Percentiles rank a stretch among this genome's conserved stretches.
These are phyloP conservation scores for Hypotaenidia philippensis DNA, from an alignment of 2,797 vertebrate species.

Conservation along the genomic window DNA sequence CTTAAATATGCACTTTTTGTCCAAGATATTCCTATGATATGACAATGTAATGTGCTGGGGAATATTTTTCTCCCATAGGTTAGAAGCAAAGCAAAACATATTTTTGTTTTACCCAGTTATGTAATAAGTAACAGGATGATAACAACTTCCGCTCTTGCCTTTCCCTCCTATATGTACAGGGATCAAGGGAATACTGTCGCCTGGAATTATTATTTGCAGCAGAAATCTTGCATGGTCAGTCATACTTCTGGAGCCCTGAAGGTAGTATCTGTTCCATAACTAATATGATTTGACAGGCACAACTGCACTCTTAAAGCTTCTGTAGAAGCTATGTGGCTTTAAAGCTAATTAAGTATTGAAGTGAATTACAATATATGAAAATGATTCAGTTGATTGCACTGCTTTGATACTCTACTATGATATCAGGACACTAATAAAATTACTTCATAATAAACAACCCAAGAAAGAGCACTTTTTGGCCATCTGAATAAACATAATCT, in stretches of 20 bases:
- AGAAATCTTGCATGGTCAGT: conserved; percentile 75
- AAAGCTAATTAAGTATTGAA: conserved; percentile 53
- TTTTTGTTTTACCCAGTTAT: conserved; percentile 67
- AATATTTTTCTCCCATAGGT: neutral
- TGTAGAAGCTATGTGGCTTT: conserved; percentile 21
- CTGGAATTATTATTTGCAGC: conserved; percentile 77
- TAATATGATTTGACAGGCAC: conserved; percentile 76
- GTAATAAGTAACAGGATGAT: conserved; percentile 68
- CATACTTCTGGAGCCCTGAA: conserved; percentile 70
- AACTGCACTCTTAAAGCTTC: conserved; percentile 70
- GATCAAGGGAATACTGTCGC: conserved; percentile 80
- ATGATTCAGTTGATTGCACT: neutral
- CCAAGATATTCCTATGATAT: neutral
- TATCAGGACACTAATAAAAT: neutral
- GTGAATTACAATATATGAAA: conserved; percentile 30
- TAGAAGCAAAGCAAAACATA: neutral
- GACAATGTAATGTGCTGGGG: neutral
- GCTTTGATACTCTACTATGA: neutral
- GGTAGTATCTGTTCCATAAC: conserved; percentile 65
- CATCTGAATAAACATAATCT: neutral
- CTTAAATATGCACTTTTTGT: neutral
- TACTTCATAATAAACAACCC: neutral
- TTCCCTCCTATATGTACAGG: conserved; percentile 63
- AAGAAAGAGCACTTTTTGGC: neutral
- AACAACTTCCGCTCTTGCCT: conserved; percentile 70